phyloP scores from a whole-genome alignment of 2,888 invertebrate species.

The Hydroisotoma schaefferi region DNA sequence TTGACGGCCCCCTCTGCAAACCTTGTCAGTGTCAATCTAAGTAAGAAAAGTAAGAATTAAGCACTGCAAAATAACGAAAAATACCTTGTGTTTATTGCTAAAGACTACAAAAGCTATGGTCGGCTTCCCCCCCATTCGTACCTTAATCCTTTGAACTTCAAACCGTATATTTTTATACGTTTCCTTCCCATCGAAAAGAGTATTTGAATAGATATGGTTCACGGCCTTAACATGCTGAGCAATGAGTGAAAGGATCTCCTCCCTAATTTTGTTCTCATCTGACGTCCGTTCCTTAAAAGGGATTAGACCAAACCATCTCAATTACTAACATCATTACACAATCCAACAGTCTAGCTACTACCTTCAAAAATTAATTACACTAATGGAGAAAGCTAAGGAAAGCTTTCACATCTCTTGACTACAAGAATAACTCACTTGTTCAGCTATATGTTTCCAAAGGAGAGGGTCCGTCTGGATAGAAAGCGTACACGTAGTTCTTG shows the following conservation, averaged over 20 bases:
- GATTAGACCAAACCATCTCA: not conserved
- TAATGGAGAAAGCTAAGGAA: too few relatives aligned
- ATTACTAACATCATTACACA: not conserved
- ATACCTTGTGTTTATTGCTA: not conserved
- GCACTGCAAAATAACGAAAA: not conserved
- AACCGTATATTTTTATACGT: conserved; percentile 86
- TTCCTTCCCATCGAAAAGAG: conserved; percentile 78
- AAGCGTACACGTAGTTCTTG: conserved; percentile 83
- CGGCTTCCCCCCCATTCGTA: conserved; percentile 49
- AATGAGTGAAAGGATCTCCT: conserved; percentile 95
- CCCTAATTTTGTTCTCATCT: conserved; percentile 77
- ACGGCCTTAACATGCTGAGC: conserved; percentile 98
- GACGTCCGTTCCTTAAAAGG: conserved; percentile 49
- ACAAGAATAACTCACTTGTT: conserved; percentile 60
- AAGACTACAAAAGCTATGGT: not conserved
- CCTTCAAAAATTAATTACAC: too few relatives aligned
- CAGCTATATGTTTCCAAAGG: conserved; percentile 91
- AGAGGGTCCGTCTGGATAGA: conserved; percentile 98
- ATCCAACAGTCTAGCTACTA: not conserved
- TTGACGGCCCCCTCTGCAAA: conserved; percentile 65
- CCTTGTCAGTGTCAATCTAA: conserved; percentile 85
- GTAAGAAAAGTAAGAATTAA: conserved; percentile 54
- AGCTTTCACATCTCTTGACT: not conserved
- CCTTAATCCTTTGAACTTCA: conserved; percentile 85
- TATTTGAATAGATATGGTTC: conserved; percentile 93